These are phyloP conservation scores for Prenolepis imparis DNA, from an alignment of 2,888 invertebrate species.

Conservation along the genomic window DNA sequence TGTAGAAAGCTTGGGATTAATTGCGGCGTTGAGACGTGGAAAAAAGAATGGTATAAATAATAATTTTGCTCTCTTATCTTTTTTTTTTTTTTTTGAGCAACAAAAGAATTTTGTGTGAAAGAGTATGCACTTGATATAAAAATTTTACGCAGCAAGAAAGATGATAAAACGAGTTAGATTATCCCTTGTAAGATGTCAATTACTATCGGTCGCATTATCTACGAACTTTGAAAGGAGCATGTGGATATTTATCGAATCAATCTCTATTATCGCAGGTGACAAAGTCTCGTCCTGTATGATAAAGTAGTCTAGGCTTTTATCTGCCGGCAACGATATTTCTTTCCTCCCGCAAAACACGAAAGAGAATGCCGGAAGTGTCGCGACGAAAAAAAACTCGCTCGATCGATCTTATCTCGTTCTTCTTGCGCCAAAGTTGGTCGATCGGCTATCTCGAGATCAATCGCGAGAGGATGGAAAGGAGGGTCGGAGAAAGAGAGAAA, in stretches of 20 bases:
- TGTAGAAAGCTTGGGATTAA: slow-evolving; percentile 22
- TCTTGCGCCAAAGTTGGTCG: slow-evolving; percentile 77
- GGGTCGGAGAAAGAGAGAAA: slow-evolving; percentile 24
- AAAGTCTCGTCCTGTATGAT: slow-evolving; percentile 31
- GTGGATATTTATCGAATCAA: slow-evolving; percentile 26
- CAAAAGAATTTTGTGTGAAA: not conserved
- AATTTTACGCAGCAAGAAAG: not conserved
- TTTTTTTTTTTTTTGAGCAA: not conserved
- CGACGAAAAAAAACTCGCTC: slow-evolving; percentile 62
- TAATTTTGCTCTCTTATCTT: not conserved
- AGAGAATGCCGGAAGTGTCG: slow-evolving; percentile 44
- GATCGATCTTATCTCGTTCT: slow-evolving; percentile 75
- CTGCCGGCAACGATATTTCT: slow-evolving; percentile 42
- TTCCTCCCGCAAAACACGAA: slow-evolving; percentile 23
- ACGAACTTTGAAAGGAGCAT: not conserved
- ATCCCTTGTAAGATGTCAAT: not conserved
- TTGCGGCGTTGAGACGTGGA: not conserved
- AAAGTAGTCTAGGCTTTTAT: slow-evolving; percentile 49
- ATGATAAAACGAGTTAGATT: not conserved
- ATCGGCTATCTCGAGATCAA: slow-evolving; percentile 75
- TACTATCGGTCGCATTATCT: slow-evolving; percentile 14
- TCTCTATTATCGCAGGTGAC: slow-evolving; percentile 44
- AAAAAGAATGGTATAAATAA: not conserved
- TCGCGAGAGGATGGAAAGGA: slow-evolving; percentile 47
- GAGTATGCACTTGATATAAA: not conserved